Conservation (phyloP, 1,140 invertebrate species). For the Drosophila punjabiensis region DNA sequence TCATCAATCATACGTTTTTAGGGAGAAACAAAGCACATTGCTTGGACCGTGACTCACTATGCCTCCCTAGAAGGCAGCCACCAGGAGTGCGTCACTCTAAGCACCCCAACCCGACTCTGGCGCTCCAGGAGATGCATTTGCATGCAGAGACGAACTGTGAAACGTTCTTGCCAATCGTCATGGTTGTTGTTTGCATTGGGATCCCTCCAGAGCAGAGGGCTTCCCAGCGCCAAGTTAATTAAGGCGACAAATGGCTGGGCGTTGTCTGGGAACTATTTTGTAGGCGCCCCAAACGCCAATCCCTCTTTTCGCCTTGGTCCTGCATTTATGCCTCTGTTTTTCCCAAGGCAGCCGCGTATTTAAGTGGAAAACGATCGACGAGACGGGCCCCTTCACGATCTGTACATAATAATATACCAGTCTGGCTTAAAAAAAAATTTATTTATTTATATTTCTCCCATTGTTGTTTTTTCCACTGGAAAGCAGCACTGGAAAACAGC, state of each 20-base stretch:
- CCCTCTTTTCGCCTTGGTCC: slow-evolving; percentile 22
- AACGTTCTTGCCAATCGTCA: slow-evolving; percentile 22
- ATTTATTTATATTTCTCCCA: slow-evolving; percentile 41
- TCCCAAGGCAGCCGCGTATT: slow-evolving; percentile 57
- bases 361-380: slow-evolving; percentile 61
- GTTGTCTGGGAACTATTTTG: background rate
- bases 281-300: background rate
- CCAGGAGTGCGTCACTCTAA: slow-evolving; percentile 36
- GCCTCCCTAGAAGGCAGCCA: slow-evolving; percentile 34
- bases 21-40: background rate
- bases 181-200: slow-evolving; percentile 13
- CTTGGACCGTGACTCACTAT: slow-evolving; percentile 16
- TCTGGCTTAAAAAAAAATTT: slow-evolving; percentile 60
- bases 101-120: background rate
- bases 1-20: background rate
- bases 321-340: slow-evolving; percentile 44
- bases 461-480: slow-evolving; percentile 25
- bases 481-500: slow-evolving; percentile 21
- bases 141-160: slow-evolving; percentile 32
- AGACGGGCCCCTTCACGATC: slow-evolving; percentile 9
- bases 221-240: slow-evolving; percentile 62
- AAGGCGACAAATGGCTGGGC: slow-evolving; percentile 52
- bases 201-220: slow-evolving; percentile 13
- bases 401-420: background rate
- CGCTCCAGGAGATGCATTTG: slow-evolving; percentile 75